Conservation (phyloP, 2,888 invertebrate species). For the Limnephilus rhombicus region DNA sequence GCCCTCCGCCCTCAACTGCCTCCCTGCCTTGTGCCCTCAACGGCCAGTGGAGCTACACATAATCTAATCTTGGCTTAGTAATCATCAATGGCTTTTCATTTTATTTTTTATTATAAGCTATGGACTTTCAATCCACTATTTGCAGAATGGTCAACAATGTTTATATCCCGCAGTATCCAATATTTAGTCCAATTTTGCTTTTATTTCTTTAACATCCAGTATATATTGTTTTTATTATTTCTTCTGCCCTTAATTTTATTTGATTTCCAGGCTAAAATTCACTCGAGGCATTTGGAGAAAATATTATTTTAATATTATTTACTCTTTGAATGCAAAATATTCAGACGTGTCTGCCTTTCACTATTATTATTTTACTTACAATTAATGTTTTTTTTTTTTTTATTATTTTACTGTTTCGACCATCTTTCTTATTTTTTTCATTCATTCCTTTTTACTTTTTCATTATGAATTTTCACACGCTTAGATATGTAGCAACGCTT, state of each 20-base stretch:
- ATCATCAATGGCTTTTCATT: conserved; percentile 34
- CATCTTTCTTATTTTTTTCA: background rate
- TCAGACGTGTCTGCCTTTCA: conserved; percentile 7
- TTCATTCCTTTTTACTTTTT: background rate
- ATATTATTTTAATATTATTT: conserved; percentile 12
- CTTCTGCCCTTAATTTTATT: conserved; percentile 17
- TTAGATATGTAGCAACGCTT: conserved; percentile 9
- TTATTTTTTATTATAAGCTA: conserved; percentile 33
- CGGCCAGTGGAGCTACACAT: background rate
- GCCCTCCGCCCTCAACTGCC: background rate
- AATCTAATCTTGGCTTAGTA: conserved; percentile 36
- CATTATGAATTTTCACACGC: background rate
- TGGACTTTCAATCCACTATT: background rate
- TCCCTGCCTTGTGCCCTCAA: background rate
- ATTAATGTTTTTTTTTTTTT: background rate
- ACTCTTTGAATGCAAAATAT: background rate
- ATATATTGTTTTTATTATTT: conserved; percentile 29
- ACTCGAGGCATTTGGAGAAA: background rate
- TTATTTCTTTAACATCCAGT: conserved; percentile 16
- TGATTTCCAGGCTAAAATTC: conserved; percentile 28
- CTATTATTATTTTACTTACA: background rate
- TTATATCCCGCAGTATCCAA: conserved; percentile 15
- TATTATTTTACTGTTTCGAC: background rate
- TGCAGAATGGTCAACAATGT: background rate
- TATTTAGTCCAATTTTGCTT: conserved; percentile 28